Percentiles rank a stretch among this genome's conserved stretches.
phyloP scores from a whole-genome alignment of 2,113 vertebrate genomes.

The Labeo rohita region DNA sequence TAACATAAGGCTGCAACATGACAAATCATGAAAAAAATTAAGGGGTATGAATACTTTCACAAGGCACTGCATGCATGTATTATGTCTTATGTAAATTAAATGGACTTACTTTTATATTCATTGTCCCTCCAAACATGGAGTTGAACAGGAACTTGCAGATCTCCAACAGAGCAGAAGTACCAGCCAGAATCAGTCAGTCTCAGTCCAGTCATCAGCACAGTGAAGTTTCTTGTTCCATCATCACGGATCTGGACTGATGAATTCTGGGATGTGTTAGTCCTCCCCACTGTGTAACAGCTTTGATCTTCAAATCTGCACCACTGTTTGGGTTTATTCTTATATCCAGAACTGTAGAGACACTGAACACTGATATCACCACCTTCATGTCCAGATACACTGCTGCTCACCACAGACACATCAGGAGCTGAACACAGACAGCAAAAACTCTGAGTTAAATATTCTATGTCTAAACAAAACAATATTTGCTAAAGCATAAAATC shows the following conservation, averaged over 20 bases:
- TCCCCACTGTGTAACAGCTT: not conserved
- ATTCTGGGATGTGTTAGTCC: constrained; percentile 6
- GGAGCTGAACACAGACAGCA: constrained; percentile 2
- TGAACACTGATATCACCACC: constrained; percentile 44
- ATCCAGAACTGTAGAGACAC: constrained; percentile 48
- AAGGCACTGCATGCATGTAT: too few relatives aligned
- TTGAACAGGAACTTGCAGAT: constrained; percentile 48
- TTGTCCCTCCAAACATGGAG: constrained; percentile 49
- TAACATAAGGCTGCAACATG: too few relatives aligned
- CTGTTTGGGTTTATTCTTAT: not conserved
- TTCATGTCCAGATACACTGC: constrained; percentile 44
- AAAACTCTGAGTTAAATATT: not conserved
- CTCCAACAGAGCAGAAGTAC: constrained; percentile 52
- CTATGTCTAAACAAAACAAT: not conserved
- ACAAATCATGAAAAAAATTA: too few relatives aligned
- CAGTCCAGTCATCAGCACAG: constrained; percentile 58
- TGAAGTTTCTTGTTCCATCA: constrained; percentile 62
- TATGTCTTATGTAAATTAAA: too few relatives aligned
- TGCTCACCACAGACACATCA: constrained; percentile 33
- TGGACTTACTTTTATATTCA: not conserved
- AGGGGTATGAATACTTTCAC: too few relatives aligned
- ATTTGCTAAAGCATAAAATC: too few relatives aligned
- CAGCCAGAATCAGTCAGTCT: constrained; percentile 63
- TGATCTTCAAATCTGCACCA: constrained; percentile 42
- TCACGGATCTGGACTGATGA: constrained; percentile 56